Percentiles rank a stretch among this genome's conserved stretches.
phyloP scores from a whole-genome alignment of 2,797 vertebrate genomes.

The Varecia variegata region DNA sequence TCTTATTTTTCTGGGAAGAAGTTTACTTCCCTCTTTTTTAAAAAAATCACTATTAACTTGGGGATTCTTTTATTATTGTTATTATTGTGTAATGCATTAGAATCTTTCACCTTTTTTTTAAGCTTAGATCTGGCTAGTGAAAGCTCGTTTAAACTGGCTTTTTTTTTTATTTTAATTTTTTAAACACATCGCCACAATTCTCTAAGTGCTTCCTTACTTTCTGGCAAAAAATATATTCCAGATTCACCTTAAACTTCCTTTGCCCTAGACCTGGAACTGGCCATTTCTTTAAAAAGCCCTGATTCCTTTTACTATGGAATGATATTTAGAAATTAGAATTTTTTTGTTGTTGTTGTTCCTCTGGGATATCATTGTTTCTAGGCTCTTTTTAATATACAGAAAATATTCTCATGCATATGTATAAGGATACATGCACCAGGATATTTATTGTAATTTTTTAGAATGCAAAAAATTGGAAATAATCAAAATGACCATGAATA shows the following conservation, averaged over 20 bases:
- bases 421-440: neutral
- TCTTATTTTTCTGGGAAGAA: slow-evolving; percentile 17
- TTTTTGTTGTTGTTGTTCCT: neutral
- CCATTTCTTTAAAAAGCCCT: neutral
- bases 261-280: neutral
- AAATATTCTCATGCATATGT: neutral
- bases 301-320: neutral
- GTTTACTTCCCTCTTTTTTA: neutral
- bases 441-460: neutral
- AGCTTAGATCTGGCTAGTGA: neutral
- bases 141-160: neutral
- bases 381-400: neutral
- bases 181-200: neutral
- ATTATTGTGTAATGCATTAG: neutral
- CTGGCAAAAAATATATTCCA: neutral
- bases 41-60: neutral
- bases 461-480: neutral
- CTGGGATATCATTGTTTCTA: neutral
- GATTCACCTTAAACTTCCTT: neutral
- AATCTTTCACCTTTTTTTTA: neutral
- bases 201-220: neutral
- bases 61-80: neutral
- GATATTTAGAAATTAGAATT: neutral
- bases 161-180: neutral
- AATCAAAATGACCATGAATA: neutral